A percentile compares a stretch with the other conserved stretches of the same genome.
Evolutionary conservation across 2,888 invertebrate species (phyloP).

Genomic region (Drosophila flavopinicola): DNA sequence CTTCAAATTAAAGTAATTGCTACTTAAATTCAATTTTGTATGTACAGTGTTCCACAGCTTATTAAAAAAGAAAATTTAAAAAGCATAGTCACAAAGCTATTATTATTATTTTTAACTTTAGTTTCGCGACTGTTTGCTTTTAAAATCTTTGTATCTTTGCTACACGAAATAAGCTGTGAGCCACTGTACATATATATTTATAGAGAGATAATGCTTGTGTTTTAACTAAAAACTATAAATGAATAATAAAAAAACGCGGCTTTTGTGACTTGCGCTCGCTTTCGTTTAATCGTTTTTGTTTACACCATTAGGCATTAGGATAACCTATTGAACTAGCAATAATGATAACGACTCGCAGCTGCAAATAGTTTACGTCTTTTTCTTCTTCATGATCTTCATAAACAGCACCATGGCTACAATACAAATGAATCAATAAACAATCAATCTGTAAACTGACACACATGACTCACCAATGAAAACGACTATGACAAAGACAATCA

Average conservation of each 20-base stretch:
- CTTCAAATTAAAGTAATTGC: no score
- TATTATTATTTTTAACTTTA: no score
- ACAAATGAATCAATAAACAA: background rate
- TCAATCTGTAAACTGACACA: background rate
- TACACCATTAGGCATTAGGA: conserved; percentile 43
- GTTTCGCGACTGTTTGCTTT: no score
- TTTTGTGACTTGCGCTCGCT: conserved; percentile 47
- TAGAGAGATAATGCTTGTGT: conserved; percentile 41
- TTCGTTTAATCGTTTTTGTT: conserved; percentile 50
- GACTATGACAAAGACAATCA: conserved; percentile 92
- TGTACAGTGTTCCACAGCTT: no score
- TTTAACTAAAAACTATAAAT: conserved; percentile 32
- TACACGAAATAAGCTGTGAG: no score
- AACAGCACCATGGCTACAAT: conserved; percentile 94
- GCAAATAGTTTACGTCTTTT: conserved; percentile 70
- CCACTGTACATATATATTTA: no score
- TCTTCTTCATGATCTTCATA: conserved; percentile 95
- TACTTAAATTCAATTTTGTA: no score
- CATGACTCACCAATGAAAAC: conserved; percentile 92
- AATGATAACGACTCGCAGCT: conserved; percentile 21
- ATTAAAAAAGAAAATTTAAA: no score
- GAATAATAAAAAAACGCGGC: conserved; percentile 38
- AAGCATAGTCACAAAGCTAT: no score
- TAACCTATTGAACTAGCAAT: conserved; percentile 74
- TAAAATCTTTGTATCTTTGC: no score